These are phyloP conservation scores for Catharus minimus DNA, from an alignment of 2,113 vertebrate species.

Conservation along the genomic window DNA sequence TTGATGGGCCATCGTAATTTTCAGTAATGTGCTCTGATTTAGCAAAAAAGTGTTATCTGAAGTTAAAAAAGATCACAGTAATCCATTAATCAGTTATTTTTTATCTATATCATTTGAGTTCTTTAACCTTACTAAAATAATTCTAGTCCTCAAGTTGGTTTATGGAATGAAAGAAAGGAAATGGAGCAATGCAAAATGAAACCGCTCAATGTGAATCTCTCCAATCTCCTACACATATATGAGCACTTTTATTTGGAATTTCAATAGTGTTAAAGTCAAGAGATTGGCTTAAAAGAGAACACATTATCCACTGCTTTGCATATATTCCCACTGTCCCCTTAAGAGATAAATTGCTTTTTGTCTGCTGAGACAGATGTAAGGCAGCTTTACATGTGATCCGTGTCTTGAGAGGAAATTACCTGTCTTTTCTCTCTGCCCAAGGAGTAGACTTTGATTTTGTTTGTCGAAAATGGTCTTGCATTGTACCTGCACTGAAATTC, in stretches of 20 bases:
- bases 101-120: not conserved
- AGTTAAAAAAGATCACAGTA: not conserved
- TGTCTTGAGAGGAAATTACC: not conserved
- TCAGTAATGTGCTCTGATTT: slow-evolving; percentile 11
- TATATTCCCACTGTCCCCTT: not conserved
- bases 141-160: not conserved
- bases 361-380: not conserved
- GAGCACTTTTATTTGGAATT: not conserved
- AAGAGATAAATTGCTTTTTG: not conserved
- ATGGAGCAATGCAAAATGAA: not conserved
- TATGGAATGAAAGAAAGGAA: not conserved
- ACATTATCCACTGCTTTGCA: not conserved
- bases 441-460: not conserved
- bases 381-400: not conserved
- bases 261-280: not conserved
- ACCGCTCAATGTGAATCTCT: not conserved
- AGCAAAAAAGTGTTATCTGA: not conserved
- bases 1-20: not conserved
- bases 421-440: not conserved
- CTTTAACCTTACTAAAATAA: not conserved
- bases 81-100: not conserved
- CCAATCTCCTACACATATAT: not conserved
- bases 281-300: not conserved
- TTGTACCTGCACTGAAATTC: not conserved
- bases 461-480: not conserved